Evolutionary conservation across 2,888 invertebrate genomes (phyloP), one percentile per base, ranked within the genome.

Genomic region (Zygogramma bicolorata): DNA sequence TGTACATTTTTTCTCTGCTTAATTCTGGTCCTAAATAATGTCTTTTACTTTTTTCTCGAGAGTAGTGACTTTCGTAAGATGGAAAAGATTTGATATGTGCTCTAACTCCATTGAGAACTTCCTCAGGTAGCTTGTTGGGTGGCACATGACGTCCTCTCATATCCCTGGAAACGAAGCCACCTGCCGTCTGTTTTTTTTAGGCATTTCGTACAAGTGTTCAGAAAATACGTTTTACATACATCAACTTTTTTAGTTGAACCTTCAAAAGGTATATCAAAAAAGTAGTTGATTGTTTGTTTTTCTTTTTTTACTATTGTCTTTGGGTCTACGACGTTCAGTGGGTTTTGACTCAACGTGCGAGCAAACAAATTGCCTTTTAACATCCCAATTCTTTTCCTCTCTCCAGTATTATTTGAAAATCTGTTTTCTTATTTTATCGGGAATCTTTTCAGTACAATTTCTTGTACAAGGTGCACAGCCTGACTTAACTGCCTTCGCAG

Each of bases 121-220:
- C 18, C 0, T 68, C 49, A 7, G 42, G 27, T 7, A 63, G 29
- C 63, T 71, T 71, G 31, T 72, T 72, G 1, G 61, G 15, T n/a
- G 66, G 66, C 2, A 63, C 63, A 69, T 73, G 63, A n/a, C 65
- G 15, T 40, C 73, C 68, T 20, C 73, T 38, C 65, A 66, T 66
- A 66, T 73, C 73, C 10, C 3, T 18, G 25, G 53, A 25, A 29
- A 69, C 63, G 42, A 73, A 66, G n/a, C 66, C 73, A n/a, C 62
- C 62, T 5, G 31, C 42, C 10, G 5, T 38, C n/a, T 57, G 2
- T 38, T 73, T 69, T 62, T 63, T 73, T 42, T 66, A 46, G 46
- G 73, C 61, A 38, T 29, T 65, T 5, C 49, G 31, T 20, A 69
- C 59, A 20, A 18, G 69, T 73, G 61, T 31, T 34, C 3, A 34